These are phyloP conservation scores for Taphrorychus bicolor DNA, from an alignment of 2,888 invertebrate species.

Conservation along the genomic window DNA sequence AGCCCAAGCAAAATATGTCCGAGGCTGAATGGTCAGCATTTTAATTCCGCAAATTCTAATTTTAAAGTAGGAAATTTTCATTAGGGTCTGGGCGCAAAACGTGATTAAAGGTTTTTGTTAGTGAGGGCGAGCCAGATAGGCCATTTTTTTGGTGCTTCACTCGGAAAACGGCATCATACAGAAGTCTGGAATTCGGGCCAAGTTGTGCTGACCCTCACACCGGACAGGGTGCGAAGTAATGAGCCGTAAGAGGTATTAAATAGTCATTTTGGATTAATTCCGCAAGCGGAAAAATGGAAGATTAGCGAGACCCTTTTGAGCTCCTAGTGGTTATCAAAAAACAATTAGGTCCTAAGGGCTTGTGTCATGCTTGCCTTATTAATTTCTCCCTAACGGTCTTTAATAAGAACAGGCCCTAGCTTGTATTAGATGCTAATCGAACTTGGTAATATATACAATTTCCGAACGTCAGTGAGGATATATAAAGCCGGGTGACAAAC, in stretches of 20 bases:
- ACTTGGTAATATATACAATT: slow-evolving; percentile 14
- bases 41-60: neutral
- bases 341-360: neutral
- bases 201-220: neutral
- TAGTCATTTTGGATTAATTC: slow-evolving; percentile 23
- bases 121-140: slow-evolving; percentile 8
- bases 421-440: neutral
- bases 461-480: no score
- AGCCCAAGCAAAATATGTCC: neutral
- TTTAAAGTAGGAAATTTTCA: slow-evolving; percentile 14
- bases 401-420: neutral
- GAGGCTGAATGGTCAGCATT: neutral
- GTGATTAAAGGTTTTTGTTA: slow-evolving; percentile 29
- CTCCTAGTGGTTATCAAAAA: slow-evolving; percentile 5
- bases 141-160: slow-evolving; percentile 11
- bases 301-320: slow-evolving; percentile 1
- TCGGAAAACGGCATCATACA: slow-evolving; percentile 6
- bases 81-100: slow-evolving; percentile 13
- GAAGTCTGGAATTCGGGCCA: slow-evolving; percentile 22
- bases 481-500: no score
- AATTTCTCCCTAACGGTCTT: no score
- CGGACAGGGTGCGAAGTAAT: slow-evolving; percentile 18
- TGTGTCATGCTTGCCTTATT: neutral
- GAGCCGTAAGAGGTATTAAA: slow-evolving; percentile 28
- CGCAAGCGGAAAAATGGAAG: slow-evolving; percentile 14